Conservation (phyloP, 2,797 vertebrate species). For the Brachymystax lenok region DNA sequence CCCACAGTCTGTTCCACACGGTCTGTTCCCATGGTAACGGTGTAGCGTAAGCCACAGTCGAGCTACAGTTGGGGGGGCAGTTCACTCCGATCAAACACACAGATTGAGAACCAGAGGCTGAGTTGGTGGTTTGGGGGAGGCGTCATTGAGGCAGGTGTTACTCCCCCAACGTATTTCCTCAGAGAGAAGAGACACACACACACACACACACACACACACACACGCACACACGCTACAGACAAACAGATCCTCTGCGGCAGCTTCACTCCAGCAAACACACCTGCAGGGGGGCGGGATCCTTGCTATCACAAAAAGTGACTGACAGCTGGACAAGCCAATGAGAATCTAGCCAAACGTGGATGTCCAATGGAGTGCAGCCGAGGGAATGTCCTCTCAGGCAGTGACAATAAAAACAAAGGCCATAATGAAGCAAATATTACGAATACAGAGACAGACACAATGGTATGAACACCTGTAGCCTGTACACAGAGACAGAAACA, state of each 20-base stretch:
- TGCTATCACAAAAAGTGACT: slow-evolving; percentile 12
- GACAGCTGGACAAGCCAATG: slow-evolving; percentile 31
- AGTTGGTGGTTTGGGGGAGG: slow-evolving; percentile 15
- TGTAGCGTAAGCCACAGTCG: slow-evolving; percentile 40
- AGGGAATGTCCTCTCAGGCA: neutral
- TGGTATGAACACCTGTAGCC: neutral
- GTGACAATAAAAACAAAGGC: neutral
- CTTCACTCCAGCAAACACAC: slow-evolving; percentile 35
- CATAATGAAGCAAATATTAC: neutral
- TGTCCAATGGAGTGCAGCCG: slow-evolving; percentile 45
- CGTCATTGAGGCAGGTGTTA: slow-evolving; percentile 72
- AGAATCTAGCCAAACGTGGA: neutral
- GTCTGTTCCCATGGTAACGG: slow-evolving; percentile 21
- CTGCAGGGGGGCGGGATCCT: neutral
- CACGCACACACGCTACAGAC: slow-evolving; percentile 5
- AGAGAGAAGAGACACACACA: slow-evolving; percentile 41
- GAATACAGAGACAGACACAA: neutral
- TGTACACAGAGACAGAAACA: neutral
- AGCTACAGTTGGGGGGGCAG: slow-evolving; percentile 44
- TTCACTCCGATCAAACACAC: slow-evolving; percentile 50
- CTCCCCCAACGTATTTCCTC: slow-evolving; percentile 72
- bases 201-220: slow-evolving; percentile 42
- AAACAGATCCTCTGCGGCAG: slow-evolving; percentile 39
- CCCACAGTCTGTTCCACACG: neutral
- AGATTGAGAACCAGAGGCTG: slow-evolving; percentile 43